These are phyloP conservation scores for Heliconius aoede DNA, from an alignment of 2,888 invertebrate species.

Conservation along the genomic window DNA sequence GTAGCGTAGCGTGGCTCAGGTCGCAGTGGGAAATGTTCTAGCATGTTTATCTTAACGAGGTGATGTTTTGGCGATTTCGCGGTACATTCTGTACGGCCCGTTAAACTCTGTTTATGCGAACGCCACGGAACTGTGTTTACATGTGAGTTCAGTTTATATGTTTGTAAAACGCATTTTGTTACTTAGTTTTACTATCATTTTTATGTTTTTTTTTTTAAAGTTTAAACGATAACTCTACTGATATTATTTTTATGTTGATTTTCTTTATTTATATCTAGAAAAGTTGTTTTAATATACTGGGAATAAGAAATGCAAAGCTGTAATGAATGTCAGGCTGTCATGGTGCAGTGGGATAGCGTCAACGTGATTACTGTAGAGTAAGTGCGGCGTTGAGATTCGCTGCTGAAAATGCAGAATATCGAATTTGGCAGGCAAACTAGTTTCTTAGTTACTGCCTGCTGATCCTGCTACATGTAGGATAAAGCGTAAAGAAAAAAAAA, in stretches of 20 bases:
- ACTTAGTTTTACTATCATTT: conserved; percentile 8
- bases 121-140: conserved; percentile 35
- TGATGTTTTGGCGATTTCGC: conserved; percentile 55
- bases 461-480: no score
- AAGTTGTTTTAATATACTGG: no score
- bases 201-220: background rate
- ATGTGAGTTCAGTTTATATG: conserved; percentile 40
- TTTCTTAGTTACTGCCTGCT: no score
- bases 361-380: no score
- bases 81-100: conserved; percentile 54
- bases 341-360: no score
- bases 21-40: conserved; percentile 41
- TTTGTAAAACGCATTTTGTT: conserved; percentile 31
- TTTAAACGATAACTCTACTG: no score
- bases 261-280: background rate
- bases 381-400: no score
- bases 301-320: no score
- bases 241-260: background rate
- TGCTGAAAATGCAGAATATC: no score
- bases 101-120: conserved; percentile 52
- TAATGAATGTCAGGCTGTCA: no score
- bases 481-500: no score
- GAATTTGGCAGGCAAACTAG: no score
- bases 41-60: conserved; percentile 54
- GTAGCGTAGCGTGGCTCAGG: conserved; percentile 28